Evolutionary conservation across 1,140 invertebrate species (phyloP).

Genomic region (Triops cancriformis): DNA sequence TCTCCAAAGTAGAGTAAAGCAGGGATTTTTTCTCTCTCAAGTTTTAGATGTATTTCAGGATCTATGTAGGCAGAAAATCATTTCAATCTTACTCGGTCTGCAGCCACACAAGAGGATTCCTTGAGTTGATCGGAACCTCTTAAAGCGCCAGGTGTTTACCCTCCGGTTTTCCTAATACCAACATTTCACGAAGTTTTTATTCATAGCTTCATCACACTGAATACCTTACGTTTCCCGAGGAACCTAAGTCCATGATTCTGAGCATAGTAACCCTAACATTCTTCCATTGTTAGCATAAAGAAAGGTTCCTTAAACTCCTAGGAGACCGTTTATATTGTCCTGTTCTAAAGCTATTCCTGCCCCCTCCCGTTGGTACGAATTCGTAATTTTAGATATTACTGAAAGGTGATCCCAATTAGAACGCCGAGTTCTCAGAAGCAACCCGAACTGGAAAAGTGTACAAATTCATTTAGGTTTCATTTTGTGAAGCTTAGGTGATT

Average conservation of each 20-base stretch:
- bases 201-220: neutral
- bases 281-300: neutral
- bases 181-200: too few relatives aligned
- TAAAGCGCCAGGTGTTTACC: too few relatives aligned
- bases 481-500: neutral
- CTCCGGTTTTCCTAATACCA: too few relatives aligned
- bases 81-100: too few relatives aligned
- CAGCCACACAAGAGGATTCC: neutral
- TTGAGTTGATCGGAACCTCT: neutral
- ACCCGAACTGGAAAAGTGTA: neutral
- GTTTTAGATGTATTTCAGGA: neutral
- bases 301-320: neutral
- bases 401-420: constrained; percentile 3
- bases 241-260: neutral
- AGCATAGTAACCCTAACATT: neutral
- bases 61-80: neutral
- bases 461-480: too few relatives aligned
- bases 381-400: neutral
- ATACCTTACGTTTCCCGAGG: neutral
- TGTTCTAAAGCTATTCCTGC: neutral
- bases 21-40: neutral
- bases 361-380: neutral
- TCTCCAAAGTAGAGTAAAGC: neutral
- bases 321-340: neutral
- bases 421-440: neutral